Percentiles rank a stretch among this genome's conserved stretches.
Evolutionary conservation across 1,140 invertebrate genomes (phyloP).

Genomic region (Luehdorfia chinensis): DNA sequence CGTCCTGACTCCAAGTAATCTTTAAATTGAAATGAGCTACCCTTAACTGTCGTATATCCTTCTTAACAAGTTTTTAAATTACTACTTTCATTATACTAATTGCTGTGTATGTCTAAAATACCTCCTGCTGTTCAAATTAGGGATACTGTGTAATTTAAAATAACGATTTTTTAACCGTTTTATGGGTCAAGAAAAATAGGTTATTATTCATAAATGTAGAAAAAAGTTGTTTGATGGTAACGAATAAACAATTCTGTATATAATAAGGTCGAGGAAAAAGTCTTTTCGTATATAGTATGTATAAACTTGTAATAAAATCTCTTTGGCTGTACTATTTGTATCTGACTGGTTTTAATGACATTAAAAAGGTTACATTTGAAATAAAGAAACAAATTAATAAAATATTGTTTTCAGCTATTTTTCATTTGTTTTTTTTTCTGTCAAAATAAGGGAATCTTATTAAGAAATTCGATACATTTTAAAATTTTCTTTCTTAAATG

Average conservation of each 20-base stretch:
- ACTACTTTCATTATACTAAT: background rate
- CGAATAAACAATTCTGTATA: conserved; percentile 12
- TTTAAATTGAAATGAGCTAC: background rate
- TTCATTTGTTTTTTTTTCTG: too few species aligned
- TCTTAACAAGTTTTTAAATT: background rate
- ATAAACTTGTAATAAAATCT: too few species aligned
- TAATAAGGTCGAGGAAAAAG: too few species aligned
- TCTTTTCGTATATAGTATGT: too few species aligned
- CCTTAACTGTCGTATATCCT: background rate
- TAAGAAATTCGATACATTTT: too few species aligned
- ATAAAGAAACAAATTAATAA: too few species aligned
- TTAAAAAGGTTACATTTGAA: too few species aligned
- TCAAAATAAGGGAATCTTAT: too few species aligned
- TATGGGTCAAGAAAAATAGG: background rate
- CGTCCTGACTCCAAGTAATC: background rate
- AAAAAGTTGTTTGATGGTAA: background rate
- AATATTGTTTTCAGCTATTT: too few species aligned
- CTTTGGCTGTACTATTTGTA: too few species aligned
- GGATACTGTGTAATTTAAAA: background rate
- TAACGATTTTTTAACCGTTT: conserved; percentile 2
- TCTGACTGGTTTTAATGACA: too few species aligned
- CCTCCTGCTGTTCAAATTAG: conserved; percentile 8
- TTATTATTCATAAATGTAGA: conserved; percentile 2
- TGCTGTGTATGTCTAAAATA: conserved; percentile 1
- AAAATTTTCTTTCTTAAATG: too few species aligned